phyloP scores from a whole-genome alignment of 2,113 vertebrate species.

The Cololabis saira region DNA sequence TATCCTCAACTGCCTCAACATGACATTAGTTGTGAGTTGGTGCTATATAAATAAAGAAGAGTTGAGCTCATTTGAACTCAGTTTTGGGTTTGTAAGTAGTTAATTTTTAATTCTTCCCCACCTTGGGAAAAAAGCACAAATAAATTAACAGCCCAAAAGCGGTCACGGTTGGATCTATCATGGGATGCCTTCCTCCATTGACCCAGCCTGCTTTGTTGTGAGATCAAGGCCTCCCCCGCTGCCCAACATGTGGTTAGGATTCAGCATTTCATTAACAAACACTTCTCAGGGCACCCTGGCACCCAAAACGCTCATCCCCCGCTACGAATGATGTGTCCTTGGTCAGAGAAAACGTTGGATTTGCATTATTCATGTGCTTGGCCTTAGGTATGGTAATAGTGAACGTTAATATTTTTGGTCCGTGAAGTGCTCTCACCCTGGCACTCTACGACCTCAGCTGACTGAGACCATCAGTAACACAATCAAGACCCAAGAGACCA shows the following conservation, averaged over 20 bases:
- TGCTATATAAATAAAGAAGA: too few relatives aligned
- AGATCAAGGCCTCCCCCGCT: conserved; percentile 53
- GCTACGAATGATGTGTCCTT: conserved; percentile 61
- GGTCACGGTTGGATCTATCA: conserved; percentile 13
- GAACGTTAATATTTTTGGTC: conserved; percentile 24
- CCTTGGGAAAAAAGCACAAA: conserved; percentile 10
- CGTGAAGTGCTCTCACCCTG: conserved; percentile 37
- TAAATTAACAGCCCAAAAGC: conserved; percentile 27
- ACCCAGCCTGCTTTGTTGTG: conserved; percentile 50
- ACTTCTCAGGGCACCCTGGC: conserved; percentile 43
- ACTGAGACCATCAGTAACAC: conserved; percentile 19
- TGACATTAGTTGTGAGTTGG: too few relatives aligned
- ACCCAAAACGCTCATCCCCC: conserved; percentile 65
- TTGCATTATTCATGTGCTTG: conserved; percentile 66
- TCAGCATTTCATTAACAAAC: conserved; percentile 62
- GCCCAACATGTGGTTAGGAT: conserved; percentile 59
- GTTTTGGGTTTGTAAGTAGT: too few relatives aligned
- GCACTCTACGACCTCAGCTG: conserved; percentile 19
- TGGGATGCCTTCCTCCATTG: conserved; percentile 34
- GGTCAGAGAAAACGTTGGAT: conserved; percentile 51
- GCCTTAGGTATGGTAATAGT: conserved; percentile 62
- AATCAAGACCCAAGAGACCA: conserved; percentile 11
- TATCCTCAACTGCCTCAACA: too few relatives aligned
- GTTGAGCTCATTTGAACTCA: too few relatives aligned
- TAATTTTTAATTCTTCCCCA: too few relatives aligned